Conservation (phyloP, 2,888 invertebrate species). For the Cephus pygmeus region DNA sequence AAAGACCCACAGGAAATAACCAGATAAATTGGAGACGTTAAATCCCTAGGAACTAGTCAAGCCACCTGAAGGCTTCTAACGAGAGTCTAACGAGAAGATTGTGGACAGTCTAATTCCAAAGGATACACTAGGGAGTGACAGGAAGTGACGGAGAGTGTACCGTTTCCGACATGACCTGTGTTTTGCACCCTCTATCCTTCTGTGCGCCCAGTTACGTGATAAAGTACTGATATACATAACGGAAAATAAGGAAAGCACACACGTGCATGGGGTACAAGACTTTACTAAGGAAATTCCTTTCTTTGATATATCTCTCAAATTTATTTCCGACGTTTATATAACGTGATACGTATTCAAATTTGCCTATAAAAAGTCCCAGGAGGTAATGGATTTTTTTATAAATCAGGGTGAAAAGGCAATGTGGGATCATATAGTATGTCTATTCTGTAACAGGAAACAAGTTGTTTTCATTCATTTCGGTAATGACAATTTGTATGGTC, state of each 20-base stretch:
- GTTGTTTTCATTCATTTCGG: not conserved
- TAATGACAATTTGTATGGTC: not conserved
- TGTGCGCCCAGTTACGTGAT: not conserved
- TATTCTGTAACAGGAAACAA: not conserved
- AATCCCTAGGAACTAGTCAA: not conserved
- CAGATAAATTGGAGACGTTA: not conserved
- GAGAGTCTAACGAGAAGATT: not conserved
- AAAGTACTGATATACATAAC: not conserved
- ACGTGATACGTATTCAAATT: not conserved
- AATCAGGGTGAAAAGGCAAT: not conserved
- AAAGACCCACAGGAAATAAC: not conserved
- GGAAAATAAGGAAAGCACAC: not conserved
- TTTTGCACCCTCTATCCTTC: not conserved
- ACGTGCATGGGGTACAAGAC: not conserved
- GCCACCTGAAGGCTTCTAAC: not conserved
- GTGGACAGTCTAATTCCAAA: not conserved
- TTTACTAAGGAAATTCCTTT: not conserved
- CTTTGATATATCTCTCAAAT: constrained; percentile 28
- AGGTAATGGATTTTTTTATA: not conserved
- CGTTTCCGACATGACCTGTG: not conserved
- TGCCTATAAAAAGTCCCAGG: not conserved
- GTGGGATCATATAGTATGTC: not conserved
- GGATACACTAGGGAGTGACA: not conserved
- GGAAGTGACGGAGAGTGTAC: not conserved
- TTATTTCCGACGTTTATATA: constrained; percentile 27